phyloP scores from a whole-genome alignment of 2,797 vertebrate genomes.

The Epinephelus malabaricus region DNA sequence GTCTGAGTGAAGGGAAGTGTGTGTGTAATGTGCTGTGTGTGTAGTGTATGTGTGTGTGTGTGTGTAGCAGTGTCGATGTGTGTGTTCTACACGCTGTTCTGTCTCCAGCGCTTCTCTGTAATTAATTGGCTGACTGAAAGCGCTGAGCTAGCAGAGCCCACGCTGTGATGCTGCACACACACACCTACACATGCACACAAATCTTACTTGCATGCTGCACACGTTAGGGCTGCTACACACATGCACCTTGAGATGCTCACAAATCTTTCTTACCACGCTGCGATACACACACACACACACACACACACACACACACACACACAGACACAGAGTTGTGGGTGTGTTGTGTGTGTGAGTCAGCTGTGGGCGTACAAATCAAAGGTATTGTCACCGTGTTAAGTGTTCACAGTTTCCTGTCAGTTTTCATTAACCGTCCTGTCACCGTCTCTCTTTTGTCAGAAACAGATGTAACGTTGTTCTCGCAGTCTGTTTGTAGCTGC shows the following conservation, averaged over 20 bases:
- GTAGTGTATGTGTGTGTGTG: slow-evolving; percentile 7
- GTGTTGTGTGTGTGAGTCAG: slow-evolving; percentile 34
- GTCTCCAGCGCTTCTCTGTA: slow-evolving; percentile 81
- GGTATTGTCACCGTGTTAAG: slow-evolving; percentile 53
- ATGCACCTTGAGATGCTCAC: slow-evolving; percentile 17
- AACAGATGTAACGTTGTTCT: slow-evolving; percentile 55
- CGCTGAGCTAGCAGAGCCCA: slow-evolving; percentile 81
- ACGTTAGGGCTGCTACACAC: slow-evolving; percentile 16
- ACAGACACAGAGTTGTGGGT: slow-evolving; percentile 6
- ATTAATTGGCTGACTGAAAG: slow-evolving; percentile 85
- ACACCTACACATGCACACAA: slow-evolving; percentile 23
- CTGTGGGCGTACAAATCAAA: slow-evolving; percentile 55
- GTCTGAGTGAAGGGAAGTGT: slow-evolving; percentile 54
- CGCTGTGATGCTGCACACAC: slow-evolving; percentile 58
- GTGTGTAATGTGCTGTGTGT: slow-evolving; percentile 60
- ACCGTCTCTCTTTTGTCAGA: slow-evolving; percentile 23
- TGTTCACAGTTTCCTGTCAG: slow-evolving; percentile 58
- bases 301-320: slow-evolving; percentile 1
- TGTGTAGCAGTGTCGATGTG: slow-evolving; percentile 56
- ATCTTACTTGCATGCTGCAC: slow-evolving; percentile 30
- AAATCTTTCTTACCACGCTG: slow-evolving; percentile 5
- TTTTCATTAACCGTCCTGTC: slow-evolving; percentile 60
- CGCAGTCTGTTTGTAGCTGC: slow-evolving; percentile 45
- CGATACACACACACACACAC: not conserved
- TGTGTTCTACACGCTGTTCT: slow-evolving; percentile 74